A percentile compares a stretch with the other conserved stretches of the same genome.
Conservation (phyloP, 2,888 invertebrate species). For the Sclerodermus sp. region DNA sequence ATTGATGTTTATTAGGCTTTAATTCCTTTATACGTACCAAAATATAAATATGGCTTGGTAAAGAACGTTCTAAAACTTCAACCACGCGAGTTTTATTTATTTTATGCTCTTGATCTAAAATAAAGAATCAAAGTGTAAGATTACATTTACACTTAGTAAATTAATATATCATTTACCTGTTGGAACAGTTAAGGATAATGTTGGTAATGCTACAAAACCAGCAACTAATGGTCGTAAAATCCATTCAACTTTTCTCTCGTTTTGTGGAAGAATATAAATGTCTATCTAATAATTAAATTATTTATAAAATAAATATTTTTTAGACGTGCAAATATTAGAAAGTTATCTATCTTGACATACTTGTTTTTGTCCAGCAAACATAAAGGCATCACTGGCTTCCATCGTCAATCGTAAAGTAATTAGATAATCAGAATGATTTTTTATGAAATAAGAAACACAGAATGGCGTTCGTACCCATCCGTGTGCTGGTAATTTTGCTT, state of each 20-base stretch:
- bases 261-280: constrained; percentile 63
- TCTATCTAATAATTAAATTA: constrained; percentile 43
- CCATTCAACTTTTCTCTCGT: constrained; percentile 68
- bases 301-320: not conserved
- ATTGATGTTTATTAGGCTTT: not conserved
- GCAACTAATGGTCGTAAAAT: constrained; percentile 75
- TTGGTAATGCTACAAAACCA: constrained; percentile 64
- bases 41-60: constrained; percentile 69
- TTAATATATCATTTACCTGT: constrained; percentile 36
- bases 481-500: constrained; percentile 70
- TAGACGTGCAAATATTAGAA: not conserved
- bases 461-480: constrained; percentile 75
- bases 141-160: not conserved
- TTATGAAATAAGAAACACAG: constrained; percentile 70
- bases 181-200: constrained; percentile 59
- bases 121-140: constrained; percentile 3
- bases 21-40: constrained; percentile 59
- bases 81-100: constrained; percentile 60
- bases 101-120: constrained; percentile 52
- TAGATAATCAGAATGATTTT: constrained; percentile 72
- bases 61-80: constrained; percentile 63
- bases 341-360: constrained; percentile 51
- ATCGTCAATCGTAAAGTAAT: constrained; percentile 74
- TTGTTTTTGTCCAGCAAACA: constrained; percentile 94
- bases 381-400: constrained; percentile 87